Conservation (phyloP, 2,888 invertebrate genomes). For the Philonicus albiceps region DNA sequence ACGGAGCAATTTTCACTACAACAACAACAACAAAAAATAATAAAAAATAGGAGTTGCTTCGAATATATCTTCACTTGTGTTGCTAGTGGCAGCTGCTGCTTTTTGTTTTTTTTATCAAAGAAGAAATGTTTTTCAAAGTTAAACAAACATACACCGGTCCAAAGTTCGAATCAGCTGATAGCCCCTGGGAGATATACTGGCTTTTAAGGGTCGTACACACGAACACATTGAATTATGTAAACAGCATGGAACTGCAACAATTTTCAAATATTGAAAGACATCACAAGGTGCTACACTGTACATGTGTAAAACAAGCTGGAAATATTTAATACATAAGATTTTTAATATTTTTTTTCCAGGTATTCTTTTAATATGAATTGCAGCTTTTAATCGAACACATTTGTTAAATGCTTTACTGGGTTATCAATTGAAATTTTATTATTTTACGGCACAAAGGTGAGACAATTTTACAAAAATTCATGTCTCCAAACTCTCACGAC, state of each 20-base stretch:
- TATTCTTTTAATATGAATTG: not conserved
- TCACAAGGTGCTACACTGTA: not conserved
- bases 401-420: not conserved
- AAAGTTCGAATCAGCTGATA: constrained; percentile 12
- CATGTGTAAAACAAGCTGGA: not conserved
- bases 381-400: not conserved
- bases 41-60: not conserved
- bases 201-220: not conserved
- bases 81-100: not conserved
- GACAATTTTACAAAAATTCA: not conserved
- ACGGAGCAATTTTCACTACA: not conserved
- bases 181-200: not conserved
- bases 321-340: too few species aligned
- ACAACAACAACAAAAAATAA: not conserved
- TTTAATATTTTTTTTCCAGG: too few species aligned
- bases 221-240: not conserved
- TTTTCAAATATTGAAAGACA: not conserved
- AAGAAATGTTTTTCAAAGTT: constrained; percentile 8
- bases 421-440: not conserved
- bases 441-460: not conserved
- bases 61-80: not conserved
- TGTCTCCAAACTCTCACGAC: not conserved
- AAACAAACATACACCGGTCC: not conserved
- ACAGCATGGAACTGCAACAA: not conserved
- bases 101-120: not conserved